Base-by-base conservation (phyloP, 2,113 vertebrate species). In the Micronycteris hirsuta region DNA sequence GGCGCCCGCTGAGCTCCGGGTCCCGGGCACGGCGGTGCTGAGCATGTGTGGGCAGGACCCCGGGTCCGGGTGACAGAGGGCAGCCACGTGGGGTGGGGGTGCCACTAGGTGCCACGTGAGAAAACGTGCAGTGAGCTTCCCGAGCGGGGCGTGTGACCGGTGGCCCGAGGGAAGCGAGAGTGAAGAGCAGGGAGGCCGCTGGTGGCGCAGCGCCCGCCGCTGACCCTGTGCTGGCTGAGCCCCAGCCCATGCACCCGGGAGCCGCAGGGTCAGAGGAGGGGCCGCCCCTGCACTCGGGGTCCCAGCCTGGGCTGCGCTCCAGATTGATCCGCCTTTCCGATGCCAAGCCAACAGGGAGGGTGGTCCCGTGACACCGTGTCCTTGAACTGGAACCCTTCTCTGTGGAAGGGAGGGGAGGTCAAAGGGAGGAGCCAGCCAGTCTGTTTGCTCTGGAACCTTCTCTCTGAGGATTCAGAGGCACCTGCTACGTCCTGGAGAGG, bases 271-370 rank as follows among this genome's bases (percentile, higher is more conserved):
- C 13, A 65, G 28, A 5, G 31, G 28, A 33, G 61, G 31, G 63
- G 10, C 26, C 33, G 13, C 33, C 33, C 15, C 65, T 19, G 33
- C 65, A n/a, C 65, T n/a, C 65, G 7, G 5, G 65, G 63, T 19
- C 65, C 65, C 2, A n/a, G 65, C 65, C 63, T 1, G 63, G 63
- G 63, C 61, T 31, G 13, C 5, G 6, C 63, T 17, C 63, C 14
- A 7, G 61, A 16, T 33, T 6, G 0, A 15, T 8, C 31, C 7
- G 6, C 33, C 63, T 19, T 7, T 19, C 33, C 3, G 31, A n/a
- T 67, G 65, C 65, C 3, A 3, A 19, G 65, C 33, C 33, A n/a
- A 19, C 33, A 3, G 16, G 65, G 65, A 65, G 15, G 33, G 65
- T 6, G 33, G 7, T 67, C 65, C 65, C 33, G 0, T n/a, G 65